Conservation (phyloP, 2,888 invertebrate species). For the Uropetala carovei region DNA sequence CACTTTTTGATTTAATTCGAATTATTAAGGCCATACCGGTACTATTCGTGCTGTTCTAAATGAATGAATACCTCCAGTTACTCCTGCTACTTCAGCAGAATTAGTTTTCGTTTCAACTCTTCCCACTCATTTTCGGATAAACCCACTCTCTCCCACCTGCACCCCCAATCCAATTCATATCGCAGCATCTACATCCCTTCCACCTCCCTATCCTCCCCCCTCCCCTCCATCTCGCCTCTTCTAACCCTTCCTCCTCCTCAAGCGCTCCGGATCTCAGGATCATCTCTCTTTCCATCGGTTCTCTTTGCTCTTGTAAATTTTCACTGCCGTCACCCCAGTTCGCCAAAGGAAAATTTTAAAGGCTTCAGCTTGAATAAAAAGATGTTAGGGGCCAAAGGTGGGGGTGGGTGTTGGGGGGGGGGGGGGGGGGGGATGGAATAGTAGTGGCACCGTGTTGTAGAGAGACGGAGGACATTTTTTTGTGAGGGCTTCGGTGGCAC, state of each 20-base stretch:
- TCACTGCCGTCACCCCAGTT: not conserved
- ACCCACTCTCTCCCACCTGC: not conserved
- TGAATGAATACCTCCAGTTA: not conserved
- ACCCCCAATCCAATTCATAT: constrained; percentile 19
- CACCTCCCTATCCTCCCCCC: not conserved
- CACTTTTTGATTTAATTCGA: no score
- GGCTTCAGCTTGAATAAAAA: not conserved
- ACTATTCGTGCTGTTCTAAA: not conserved
- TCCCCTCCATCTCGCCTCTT: not conserved
- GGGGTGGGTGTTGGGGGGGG: not conserved
- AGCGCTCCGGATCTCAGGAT: not conserved
- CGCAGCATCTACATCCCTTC: not conserved
- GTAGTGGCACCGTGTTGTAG: no score
- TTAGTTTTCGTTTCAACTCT: not conserved
- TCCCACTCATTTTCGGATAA: not conserved
- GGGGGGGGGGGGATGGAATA: not conserved
- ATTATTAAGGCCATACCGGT: no score
- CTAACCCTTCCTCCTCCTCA: not conserved
- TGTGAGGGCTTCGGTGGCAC: not conserved
- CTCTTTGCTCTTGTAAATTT: constrained; percentile 8
- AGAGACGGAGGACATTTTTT: not conserved
- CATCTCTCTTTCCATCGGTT: not conserved
- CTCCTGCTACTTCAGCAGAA: not conserved
- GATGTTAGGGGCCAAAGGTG: not conserved
- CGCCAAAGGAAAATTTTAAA: not conserved